Evolutionary conservation across 2,888 invertebrate genomes (phyloP), one percentile per base, ranked within the genome.

Genomic region (Ectropis crepuscularia): DNA sequence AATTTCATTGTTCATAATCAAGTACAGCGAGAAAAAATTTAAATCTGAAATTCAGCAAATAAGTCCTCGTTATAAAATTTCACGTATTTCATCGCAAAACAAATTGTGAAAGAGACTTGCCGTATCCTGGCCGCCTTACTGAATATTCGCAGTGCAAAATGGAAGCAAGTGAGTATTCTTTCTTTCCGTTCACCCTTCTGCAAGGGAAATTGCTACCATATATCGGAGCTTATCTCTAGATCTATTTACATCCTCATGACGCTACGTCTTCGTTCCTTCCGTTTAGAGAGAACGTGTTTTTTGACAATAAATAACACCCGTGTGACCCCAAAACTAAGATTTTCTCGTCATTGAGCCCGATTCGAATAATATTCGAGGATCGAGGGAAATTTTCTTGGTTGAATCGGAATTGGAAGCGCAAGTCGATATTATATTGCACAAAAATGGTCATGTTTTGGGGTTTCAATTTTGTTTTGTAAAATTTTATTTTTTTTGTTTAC

Each of bases 141-240:
- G 77, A 82, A 82, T 80, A 81, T 84, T 82, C 64, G 77, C 75
- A 67, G 69, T 74, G 78, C 85, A 85, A 87, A 87, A 85, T 77
- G 78, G 73, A 83, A 82, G 76, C 71, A 79, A 73, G 77, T 69
- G 77, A 77, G 79, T 73, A 78, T 77, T 83, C 80, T 80, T 77
- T 75, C 77, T 83, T 85, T 83, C 86, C 86, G 84, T 84, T 88
- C 85, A 79, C 85, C 86, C 87, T 85, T 85, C 77, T 74, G 74
- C 70, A 69, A 74, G 83, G 89, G 88, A 89, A 89, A 90, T 90
- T 88, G 89, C 85, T 75, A 76, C 87, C 85, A 87, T 89, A 89
- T 86, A 88, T 89, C 77, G 87, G 78, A 78, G 79, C 85, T 90
- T 89, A 90, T 90, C 90, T 87, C 57, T 64, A 79, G 81, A 89